Evolutionary conservation across 2,888 invertebrate genomes (phyloP).

Genomic region (Blomia tropicalis): DNA sequence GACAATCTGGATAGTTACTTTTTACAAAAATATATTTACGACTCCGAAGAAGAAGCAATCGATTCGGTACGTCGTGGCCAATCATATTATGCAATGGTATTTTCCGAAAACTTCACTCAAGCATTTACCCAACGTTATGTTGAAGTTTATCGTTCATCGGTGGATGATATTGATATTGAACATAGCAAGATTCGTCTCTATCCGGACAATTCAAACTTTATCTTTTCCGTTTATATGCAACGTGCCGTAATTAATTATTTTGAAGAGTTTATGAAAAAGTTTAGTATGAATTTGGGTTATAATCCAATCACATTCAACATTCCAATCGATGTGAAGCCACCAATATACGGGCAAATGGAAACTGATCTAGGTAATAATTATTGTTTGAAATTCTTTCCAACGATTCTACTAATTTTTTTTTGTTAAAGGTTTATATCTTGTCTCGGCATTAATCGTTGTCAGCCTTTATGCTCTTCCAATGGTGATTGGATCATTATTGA

Average conservation of each 20-base stretch:
- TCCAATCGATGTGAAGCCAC: slow-evolving; percentile 10
- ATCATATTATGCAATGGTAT: slow-evolving; percentile 1
- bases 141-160: slow-evolving; percentile 12
- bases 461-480: slow-evolving; percentile 13
- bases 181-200: slow-evolving; percentile 13
- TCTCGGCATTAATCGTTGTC: slow-evolving; percentile 10
- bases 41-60: neutral
- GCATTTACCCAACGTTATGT: slow-evolving; percentile 2
- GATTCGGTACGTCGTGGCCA: neutral
- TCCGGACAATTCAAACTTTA: slow-evolving; percentile 18
- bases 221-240: slow-evolving; percentile 14
- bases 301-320: slow-evolving; percentile 16
- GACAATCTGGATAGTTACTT: slow-evolving; percentile 12
- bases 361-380: neutral
- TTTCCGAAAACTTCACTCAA: slow-evolving; percentile 18
- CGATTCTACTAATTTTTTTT: neutral
- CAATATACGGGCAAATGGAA: slow-evolving; percentile 15
- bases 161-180: slow-evolving; percentile 12
- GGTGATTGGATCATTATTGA: slow-evolving; percentile 18
- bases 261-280: slow-evolving; percentile 8
- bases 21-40: neutral
- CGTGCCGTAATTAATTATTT: slow-evolving; percentile 14
- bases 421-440: neutral
- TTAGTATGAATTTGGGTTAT: slow-evolving; percentile 6
- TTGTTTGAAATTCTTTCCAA: neutral